phyloP scores from a whole-genome alignment of 2,113 vertebrate species.

The Labeo catla region DNA sequence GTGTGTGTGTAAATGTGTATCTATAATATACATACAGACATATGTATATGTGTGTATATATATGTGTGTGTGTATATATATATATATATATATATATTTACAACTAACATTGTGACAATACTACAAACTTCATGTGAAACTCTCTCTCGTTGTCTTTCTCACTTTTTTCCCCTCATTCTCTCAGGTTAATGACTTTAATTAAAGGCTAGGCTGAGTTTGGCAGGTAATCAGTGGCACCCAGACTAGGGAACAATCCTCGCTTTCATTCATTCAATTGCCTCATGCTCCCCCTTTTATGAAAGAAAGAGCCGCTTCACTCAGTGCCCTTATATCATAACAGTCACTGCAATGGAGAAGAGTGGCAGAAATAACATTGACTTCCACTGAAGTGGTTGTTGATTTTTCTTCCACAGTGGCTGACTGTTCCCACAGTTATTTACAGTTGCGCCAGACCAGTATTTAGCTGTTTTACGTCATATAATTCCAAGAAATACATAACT shows the following conservation, averaged over 20 bases:
- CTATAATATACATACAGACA: too few species aligned
- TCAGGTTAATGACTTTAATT: constrained; percentile 74
- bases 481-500: constrained; percentile 14
- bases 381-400: constrained; percentile 18
- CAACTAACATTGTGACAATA: background rate
- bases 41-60: too few species aligned
- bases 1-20: too few species aligned
- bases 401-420: constrained; percentile 27
- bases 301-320: constrained; percentile 55
- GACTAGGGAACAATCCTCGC: constrained; percentile 69
- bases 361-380: constrained; percentile 25
- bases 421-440: constrained; percentile 31
- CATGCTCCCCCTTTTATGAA: constrained; percentile 30
- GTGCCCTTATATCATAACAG: constrained; percentile 54
- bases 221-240: constrained; percentile 49
- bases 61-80: too few species aligned
- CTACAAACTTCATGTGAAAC: background rate
- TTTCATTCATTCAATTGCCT: constrained; percentile 72
- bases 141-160: constrained; percentile 18
- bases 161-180: constrained; percentile 26
- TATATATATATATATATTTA: too few species aligned
- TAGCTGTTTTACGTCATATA: background rate
- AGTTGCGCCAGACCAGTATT: background rate
- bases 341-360: constrained; percentile 29
- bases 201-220: constrained; percentile 64